Conservation (phyloP, 2,888 invertebrate species). For the Oxycera nigricornis region DNA sequence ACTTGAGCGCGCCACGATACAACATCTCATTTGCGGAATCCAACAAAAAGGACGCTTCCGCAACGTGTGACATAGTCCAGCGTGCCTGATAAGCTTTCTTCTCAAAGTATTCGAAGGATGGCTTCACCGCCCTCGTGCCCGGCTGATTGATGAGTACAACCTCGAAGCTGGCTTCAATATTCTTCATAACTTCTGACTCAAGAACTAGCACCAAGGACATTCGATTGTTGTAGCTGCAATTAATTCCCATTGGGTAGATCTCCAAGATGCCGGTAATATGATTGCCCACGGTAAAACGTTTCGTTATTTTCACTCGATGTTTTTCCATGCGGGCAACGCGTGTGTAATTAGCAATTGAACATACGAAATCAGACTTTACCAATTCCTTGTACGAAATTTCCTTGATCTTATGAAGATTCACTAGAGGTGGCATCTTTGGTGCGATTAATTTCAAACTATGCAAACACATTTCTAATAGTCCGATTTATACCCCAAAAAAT, state of each 20-base stretch:
- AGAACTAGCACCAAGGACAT: not conserved
- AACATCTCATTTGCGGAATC: not conserved
- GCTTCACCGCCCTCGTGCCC: not conserved
- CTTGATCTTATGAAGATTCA: not conserved
- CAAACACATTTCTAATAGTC: too few species aligned
- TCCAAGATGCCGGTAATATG: not conserved
- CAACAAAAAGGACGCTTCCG: not conserved
- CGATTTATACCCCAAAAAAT: too few species aligned
- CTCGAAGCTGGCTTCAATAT: conserved; percentile 9
- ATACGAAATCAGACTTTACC: not conserved
- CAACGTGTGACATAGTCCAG: conserved; percentile 10
- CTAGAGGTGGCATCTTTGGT: not conserved
- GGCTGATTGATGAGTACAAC: not conserved
- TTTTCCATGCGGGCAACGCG: not conserved
- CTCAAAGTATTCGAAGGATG: conserved; percentile 17
- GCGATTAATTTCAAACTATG: too few species aligned
- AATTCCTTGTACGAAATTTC: conserved; percentile 12
- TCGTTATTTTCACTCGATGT: not conserved
- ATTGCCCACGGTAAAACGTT: not conserved
- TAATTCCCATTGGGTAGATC: conserved; percentile 25
- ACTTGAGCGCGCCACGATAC: not conserved
- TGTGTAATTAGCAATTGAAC: not conserved
- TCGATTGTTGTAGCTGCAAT: not conserved
- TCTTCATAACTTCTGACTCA: not conserved
- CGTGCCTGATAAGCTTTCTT: not conserved